Percentiles rank a stretch among this genome's conserved stretches.
phyloP scores from a whole-genome alignment of 1,140 invertebrate genomes.

The Pogonomyrmex californicus region DNA sequence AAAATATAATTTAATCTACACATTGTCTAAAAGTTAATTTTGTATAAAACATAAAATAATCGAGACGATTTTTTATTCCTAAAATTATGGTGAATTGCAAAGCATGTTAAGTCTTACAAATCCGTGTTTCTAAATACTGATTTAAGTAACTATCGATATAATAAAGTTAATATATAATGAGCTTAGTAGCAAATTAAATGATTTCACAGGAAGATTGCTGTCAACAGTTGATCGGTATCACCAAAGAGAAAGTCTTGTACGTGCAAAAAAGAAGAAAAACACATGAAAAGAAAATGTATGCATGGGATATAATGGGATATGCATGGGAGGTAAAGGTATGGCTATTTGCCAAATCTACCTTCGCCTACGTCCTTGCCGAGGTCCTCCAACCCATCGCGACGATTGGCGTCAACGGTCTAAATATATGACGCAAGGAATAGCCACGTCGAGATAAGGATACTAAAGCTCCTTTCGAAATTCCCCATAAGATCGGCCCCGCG shows the following conservation, averaged over 20 bases:
- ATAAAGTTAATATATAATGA: not conserved
- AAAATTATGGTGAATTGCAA: not conserved
- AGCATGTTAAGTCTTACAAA: not conserved
- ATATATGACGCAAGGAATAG: slow-evolving; percentile 83
- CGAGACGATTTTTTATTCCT: not conserved
- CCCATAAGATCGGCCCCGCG: slow-evolving; percentile 41
- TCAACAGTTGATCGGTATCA: not conserved
- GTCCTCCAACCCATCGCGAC: slow-evolving; percentile 79
- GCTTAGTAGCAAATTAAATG: not conserved
- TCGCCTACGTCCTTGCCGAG: slow-evolving; percentile 82
- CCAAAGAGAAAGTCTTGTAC: slow-evolving; percentile 32
- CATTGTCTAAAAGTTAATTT: not conserved
- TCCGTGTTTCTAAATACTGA: not conserved
- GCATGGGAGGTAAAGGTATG: not conserved
- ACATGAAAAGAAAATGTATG: not conserved
- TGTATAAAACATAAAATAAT: not conserved
- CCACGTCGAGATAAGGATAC: slow-evolving; percentile 71
- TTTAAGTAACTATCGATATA: not conserved
- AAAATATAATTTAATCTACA: not conserved
- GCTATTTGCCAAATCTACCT: slow-evolving; percentile 28
- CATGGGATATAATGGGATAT: not conserved
- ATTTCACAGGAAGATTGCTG: not conserved
- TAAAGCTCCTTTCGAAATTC: slow-evolving; percentile 72
- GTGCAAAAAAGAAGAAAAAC: slow-evolving; percentile 23
- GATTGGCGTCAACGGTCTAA: slow-evolving; percentile 82